A percentile compares a stretch with the other conserved stretches of the same genome.
phyloP scores from a whole-genome alignment of 2,113 vertebrate species.

The Thinocorus orbignyianus region DNA sequence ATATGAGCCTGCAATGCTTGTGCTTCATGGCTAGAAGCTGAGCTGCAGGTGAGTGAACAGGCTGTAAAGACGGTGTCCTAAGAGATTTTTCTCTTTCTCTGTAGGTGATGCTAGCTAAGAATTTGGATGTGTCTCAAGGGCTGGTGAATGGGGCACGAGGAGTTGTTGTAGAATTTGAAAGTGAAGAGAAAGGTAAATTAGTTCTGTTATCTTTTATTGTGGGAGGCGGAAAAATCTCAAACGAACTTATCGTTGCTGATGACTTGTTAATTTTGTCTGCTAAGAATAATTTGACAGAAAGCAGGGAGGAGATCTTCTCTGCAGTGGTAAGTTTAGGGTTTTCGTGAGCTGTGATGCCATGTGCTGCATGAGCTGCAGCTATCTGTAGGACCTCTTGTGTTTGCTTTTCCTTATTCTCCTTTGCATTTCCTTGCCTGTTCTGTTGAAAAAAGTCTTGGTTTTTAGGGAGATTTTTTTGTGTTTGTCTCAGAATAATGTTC shows the following conservation, averaged over 20 bases:
- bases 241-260: background rate
- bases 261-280: background rate
- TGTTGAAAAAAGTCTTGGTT: background rate
- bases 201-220: background rate
- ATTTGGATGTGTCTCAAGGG: slow-evolving; percentile 87
- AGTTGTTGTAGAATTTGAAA: slow-evolving; percentile 87
- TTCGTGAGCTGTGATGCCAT: background rate
- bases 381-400: background rate
- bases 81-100: background rate
- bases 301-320: background rate
- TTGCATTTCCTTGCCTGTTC: background rate
- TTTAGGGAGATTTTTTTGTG: background rate
- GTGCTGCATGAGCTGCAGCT: background rate
- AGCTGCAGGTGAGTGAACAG: background rate
- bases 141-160: slow-evolving; percentile 95
- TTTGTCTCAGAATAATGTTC: background rate
- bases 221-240: background rate
- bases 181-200: slow-evolving; percentile 81
- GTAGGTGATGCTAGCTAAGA: slow-evolving; percentile 98
- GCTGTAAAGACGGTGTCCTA: background rate
- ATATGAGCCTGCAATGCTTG: background rate
- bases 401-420: background rate
- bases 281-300: background rate
- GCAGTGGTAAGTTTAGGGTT: background rate
- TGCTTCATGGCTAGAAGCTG: background rate